Percentiles rank a stretch among this genome's conserved stretches.
Evolutionary conservation across 1,140 invertebrate species (phyloP).

Genomic region (Tyrophagus putrescentiae): DNA sequence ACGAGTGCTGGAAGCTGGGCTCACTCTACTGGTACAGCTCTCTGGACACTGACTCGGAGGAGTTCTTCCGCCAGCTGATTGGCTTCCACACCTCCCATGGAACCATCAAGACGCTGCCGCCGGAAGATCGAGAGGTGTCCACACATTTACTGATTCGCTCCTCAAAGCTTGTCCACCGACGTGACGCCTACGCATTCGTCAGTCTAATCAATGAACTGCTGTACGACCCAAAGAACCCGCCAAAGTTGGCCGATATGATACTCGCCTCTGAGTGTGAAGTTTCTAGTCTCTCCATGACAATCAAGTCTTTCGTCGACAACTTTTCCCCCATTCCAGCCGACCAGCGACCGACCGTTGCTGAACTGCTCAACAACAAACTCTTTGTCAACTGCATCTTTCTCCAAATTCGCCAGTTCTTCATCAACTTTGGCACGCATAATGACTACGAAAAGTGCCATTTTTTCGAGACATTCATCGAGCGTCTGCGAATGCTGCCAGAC

Average conservation of each 20-base stretch:
- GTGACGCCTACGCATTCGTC: slow-evolving; percentile 16
- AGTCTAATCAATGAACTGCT: slow-evolving; percentile 3
- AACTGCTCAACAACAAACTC: slow-evolving; percentile 6
- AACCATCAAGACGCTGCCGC: background rate
- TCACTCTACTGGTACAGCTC: slow-evolving; percentile 12
- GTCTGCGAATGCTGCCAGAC: background rate
- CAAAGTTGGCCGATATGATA: slow-evolving; percentile 4
- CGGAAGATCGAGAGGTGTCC: background rate
- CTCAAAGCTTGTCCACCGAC: background rate
- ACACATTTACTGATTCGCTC: background rate
- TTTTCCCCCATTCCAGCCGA: background rate
- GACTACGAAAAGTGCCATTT: slow-evolving; percentile 4
- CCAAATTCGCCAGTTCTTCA: slow-evolving; percentile 5
- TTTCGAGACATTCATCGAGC: slow-evolving; percentile 3
- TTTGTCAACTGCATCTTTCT: slow-evolving; percentile 18
- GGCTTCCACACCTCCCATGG: background rate
- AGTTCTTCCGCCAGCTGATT: background rate
- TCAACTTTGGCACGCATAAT: slow-evolving; percentile 10
- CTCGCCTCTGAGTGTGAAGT: background rate
- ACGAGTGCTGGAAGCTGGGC: slow-evolving; percentile 19
- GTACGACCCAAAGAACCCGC: background rate
- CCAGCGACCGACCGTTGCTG: slow-evolving; percentile 1
- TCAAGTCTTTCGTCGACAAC: background rate
- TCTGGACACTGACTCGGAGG: background rate
- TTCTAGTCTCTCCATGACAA: background rate